Conservation (phyloP, 1,140 invertebrate species). For the Argopecten irradians region DNA sequence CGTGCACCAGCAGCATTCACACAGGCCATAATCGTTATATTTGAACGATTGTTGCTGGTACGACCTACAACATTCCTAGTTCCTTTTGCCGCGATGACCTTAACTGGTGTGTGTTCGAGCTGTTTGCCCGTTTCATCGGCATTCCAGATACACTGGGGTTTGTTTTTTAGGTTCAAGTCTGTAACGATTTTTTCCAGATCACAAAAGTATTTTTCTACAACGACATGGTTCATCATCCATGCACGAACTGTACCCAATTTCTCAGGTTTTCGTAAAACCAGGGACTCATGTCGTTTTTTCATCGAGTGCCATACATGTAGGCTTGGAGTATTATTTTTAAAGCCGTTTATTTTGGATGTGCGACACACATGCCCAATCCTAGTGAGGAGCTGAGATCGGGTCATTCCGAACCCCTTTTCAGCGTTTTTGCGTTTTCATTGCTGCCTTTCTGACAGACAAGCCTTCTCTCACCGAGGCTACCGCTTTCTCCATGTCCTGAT, state of each 20-base stretch:
- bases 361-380: background rate
- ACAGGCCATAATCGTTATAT: slow-evolving; percentile 43
- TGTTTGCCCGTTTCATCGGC: background rate
- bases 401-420: too few species aligned
- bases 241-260: background rate
- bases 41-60: background rate
- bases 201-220: slow-evolving; percentile 29
- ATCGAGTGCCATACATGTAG: slow-evolving; percentile 17
- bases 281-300: background rate
- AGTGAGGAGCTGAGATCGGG: too few species aligned
- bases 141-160: slow-evolving; percentile 28
- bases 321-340: background rate
- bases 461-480: too few species aligned
- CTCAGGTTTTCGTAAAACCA: slow-evolving; percentile 32
- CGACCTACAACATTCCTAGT: background rate
- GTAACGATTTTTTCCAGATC: background rate
- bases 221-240: slow-evolving; percentile 38
- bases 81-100: slow-evolving; percentile 30
- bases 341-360: background rate
- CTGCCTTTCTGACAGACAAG: too few species aligned
- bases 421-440: too few species aligned
- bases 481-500: too few species aligned
- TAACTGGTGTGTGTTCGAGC: slow-evolving; percentile 25
- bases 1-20: slow-evolving; percentile 37
- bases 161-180: background rate